A percentile compares a stretch with the other conserved stretches of the same genome.
These are phyloP conservation scores for Druceiella hillmani DNA, from an alignment of 2,888 invertebrate genomes.

Conservation along the genomic window DNA sequence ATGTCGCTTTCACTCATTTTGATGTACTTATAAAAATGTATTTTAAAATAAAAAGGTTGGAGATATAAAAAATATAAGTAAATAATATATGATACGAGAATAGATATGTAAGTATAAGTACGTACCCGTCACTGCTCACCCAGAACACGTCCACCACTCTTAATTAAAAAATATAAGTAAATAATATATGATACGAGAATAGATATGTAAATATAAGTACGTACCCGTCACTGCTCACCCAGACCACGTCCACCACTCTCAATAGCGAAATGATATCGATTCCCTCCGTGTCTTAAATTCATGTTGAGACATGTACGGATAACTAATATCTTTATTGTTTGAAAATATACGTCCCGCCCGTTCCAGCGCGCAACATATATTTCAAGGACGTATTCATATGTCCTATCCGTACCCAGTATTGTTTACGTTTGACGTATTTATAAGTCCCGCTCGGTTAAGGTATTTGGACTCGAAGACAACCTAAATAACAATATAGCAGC, in stretches of 20 bases:
- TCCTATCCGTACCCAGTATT: constrained; percentile 8
- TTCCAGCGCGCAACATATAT: constrained; percentile 14
- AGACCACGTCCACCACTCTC: constrained; percentile 15
- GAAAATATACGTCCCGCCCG: constrained; percentile 17
- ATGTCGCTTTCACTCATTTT: constrained; percentile 13
- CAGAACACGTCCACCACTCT: too few species aligned
- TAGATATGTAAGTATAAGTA: too few species aligned
- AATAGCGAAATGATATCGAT: too few species aligned
- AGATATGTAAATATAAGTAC: constrained; percentile 15
- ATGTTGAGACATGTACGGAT: too few species aligned
- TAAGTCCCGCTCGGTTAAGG: constrained; percentile 10
- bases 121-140: too few species aligned
- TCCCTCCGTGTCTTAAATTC: too few species aligned
- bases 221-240: constrained; percentile 14
- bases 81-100: too few species aligned
- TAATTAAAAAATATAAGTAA: too few species aligned
- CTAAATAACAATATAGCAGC: too few species aligned
- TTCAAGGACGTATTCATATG: constrained; percentile 13
- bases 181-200: too few species aligned
- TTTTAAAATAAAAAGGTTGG: constrained; percentile 9
- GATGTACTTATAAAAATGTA: constrained; percentile 9
- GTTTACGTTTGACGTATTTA: constrained; percentile 6
- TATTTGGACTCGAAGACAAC: too few species aligned
- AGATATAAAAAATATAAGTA: constrained; percentile 6
- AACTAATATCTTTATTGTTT: constrained; percentile 16